These are phyloP conservation scores for Pachyuromys duprasi DNA, from an alignment of 2,797 vertebrate species.

Conservation along the genomic window DNA sequence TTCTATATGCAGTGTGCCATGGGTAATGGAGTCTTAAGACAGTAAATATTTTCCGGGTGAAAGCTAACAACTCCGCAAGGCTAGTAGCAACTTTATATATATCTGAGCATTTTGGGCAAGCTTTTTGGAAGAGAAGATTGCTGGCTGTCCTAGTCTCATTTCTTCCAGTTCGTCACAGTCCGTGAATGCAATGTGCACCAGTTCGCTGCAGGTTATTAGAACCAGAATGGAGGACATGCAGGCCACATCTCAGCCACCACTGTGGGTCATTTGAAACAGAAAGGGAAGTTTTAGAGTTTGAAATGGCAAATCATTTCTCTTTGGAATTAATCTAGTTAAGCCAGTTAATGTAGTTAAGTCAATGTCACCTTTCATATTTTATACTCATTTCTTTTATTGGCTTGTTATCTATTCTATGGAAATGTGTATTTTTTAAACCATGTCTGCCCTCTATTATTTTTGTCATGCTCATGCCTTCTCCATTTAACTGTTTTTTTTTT, in stretches of 20 bases:
- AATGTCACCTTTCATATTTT: not conserved
- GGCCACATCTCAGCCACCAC: not conserved
- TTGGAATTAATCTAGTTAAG: constrained; percentile 54
- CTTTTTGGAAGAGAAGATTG: not conserved
- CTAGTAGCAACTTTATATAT: not conserved
- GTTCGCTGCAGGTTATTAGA: not conserved
- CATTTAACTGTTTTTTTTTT: constrained; percentile 3
- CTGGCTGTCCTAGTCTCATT: not conserved
- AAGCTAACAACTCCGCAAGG: constrained; percentile 11
- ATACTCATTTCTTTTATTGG: not conserved
- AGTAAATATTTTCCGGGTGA: not conserved
- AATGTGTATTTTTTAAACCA: constrained; percentile 4
- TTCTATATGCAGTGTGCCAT: not conserved
- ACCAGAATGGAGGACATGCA: not conserved
- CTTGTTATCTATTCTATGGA: constrained; percentile 22
- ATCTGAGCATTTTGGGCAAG: constrained; percentile 9
- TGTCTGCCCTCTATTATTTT: not conserved
- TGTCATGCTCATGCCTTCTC: not conserved
- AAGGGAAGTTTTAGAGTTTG: not conserved
- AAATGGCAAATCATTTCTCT: constrained; percentile 48
- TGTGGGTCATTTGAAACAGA: not conserved
- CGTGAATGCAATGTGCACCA: not conserved
- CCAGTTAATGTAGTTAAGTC: constrained; percentile 6
- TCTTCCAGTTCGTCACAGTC: not conserved
- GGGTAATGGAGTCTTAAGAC: not conserved